These are phyloP conservation scores for Aptenodytes forsteri DNA, from an alignment of 2,113 vertebrate species.

Conservation along the genomic window DNA sequence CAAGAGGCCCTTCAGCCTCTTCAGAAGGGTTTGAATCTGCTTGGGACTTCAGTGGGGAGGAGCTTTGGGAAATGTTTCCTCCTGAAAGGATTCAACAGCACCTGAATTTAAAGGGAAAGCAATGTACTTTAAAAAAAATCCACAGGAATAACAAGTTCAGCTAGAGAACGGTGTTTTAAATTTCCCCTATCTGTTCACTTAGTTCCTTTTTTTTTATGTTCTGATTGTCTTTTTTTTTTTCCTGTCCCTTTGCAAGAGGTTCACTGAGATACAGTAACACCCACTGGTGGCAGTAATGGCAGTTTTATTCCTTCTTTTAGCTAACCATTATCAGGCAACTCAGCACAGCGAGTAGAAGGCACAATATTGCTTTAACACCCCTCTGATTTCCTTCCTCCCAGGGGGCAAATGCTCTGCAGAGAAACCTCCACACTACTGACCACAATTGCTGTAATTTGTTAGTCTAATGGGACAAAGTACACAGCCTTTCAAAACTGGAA, in stretches of 20 bases:
- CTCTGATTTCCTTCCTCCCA: slow-evolving; percentile 69
- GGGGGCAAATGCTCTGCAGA: slow-evolving; percentile 52
- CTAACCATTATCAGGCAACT: slow-evolving; percentile 47
- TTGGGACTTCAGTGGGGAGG: background rate
- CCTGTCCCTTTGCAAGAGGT: background rate
- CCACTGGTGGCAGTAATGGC: slow-evolving; percentile 36
- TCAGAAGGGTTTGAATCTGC: background rate
- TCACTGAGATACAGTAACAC: background rate
- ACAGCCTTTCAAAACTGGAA: slow-evolving; percentile 49
- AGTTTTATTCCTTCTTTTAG: slow-evolving; percentile 34
- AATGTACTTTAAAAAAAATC: background rate
- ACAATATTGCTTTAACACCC: slow-evolving; percentile 68
- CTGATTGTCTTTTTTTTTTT: background rate
- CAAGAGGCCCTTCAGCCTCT: background rate
- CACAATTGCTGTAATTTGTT: slow-evolving; percentile 74
- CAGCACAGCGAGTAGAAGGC: background rate
- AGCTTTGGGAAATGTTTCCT: background rate
- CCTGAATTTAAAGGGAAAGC: background rate
- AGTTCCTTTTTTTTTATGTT: background rate
- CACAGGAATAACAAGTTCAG: background rate
- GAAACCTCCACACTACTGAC: slow-evolving; percentile 65
- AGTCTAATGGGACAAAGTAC: slow-evolving; percentile 65
- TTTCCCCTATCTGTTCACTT: background rate
- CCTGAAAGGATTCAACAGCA: background rate
- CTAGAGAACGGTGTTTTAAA: background rate